phyloP scores from a whole-genome alignment of 2,888 invertebrate genomes.

The Idaea dimidiata region DNA sequence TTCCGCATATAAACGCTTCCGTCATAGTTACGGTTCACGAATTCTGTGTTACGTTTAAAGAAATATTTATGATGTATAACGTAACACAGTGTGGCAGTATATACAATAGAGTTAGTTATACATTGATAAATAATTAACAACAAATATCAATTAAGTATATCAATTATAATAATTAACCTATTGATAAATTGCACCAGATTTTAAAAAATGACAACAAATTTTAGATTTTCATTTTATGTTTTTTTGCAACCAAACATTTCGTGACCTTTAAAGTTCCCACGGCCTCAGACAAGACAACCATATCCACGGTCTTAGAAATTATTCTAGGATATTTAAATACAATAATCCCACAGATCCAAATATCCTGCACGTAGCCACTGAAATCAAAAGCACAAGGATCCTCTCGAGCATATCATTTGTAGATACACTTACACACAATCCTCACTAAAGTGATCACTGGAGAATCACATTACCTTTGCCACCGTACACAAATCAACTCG shows the following conservation, averaged over 20 bases:
- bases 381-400: slow-evolving; percentile 35
- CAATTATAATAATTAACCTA: neutral
- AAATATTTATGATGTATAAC: neutral
- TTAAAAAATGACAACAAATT: neutral
- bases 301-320: too few relatives aligned
- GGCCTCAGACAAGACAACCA: too few relatives aligned
- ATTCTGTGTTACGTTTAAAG: neutral
- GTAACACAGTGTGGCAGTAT: neutral
- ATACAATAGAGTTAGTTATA: neutral
- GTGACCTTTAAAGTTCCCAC: too few relatives aligned
- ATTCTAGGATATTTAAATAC: too few relatives aligned
- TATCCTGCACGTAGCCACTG: slow-evolving; percentile 43
- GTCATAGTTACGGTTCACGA: neutral
- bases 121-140: neutral
- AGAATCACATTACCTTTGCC: slow-evolving; percentile 2
- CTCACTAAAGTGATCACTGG: slow-evolving; percentile 9
- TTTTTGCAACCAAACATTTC: too few relatives aligned
- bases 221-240: too few relatives aligned
- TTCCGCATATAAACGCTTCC: neutral
- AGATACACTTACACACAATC: slow-evolving; percentile 9
- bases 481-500: slow-evolving; percentile 9
- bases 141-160: neutral
- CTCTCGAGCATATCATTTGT: slow-evolving; percentile 38
- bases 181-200: neutral
- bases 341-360: slow-evolving; percentile 52